A percentile compares a stretch with the other conserved stretches of the same genome.
phyloP scores from a whole-genome alignment of 2,888 invertebrate species.

The Unio delphinus region DNA sequence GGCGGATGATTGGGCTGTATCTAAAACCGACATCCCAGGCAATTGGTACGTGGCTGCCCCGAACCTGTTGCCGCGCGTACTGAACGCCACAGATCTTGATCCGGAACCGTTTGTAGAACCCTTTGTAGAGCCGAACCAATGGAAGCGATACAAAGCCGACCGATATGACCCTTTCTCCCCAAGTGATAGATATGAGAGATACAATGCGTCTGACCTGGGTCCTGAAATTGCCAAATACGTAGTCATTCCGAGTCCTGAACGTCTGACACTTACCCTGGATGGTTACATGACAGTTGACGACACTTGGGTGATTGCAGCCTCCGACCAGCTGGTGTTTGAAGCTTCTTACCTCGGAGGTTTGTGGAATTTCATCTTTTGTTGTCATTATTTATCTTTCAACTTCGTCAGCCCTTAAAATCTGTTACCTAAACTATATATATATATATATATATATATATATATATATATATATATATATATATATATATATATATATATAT shows the following conservation, averaged over 20 bases:
- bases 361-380: not conserved
- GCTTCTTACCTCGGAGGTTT: conserved; percentile 42
- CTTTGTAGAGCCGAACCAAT: conserved; percentile 45
- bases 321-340: conserved; percentile 33
- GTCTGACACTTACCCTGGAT: conserved; percentile 10
- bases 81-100: conserved; percentile 33
- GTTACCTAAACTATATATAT: not conserved
- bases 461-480: too few species aligned
- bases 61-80: conserved; percentile 31
- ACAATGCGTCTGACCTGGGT: conserved; percentile 27
- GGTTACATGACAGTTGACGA: conserved; percentile 23
- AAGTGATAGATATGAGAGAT: conserved; percentile 39
- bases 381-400: too few species aligned
- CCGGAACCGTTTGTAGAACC: conserved; percentile 48
- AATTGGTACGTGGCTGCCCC: conserved; percentile 52
- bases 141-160: conserved; percentile 47
- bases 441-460: not conserved
- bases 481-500: too few species aligned
- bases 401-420: too few species aligned
- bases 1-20: conserved; percentile 54
- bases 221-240: conserved; percentile 9
- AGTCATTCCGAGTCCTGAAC: conserved; percentile 46
- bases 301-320: conserved; percentile 38
- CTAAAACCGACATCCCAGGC: conserved; percentile 50
- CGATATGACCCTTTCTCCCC: conserved; percentile 54